A percentile compares a stretch with the other conserved stretches of the same genome.
These are phyloP conservation scores for Pristiophorus japonicus DNA, from an alignment of 2,113 vertebrate species.

Conservation along the genomic window DNA sequence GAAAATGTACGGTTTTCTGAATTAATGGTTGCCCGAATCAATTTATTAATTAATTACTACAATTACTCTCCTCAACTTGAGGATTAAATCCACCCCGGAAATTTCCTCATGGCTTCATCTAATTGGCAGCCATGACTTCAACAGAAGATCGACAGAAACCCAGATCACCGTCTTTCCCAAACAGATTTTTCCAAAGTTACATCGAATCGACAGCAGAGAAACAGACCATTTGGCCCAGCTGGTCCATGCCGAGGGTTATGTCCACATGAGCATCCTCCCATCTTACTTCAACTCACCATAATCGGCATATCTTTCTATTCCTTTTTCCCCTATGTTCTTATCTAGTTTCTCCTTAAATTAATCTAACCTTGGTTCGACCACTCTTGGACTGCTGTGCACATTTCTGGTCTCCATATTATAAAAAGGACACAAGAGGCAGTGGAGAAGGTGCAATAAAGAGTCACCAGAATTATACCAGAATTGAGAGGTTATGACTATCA, in stretches of 20 bases:
- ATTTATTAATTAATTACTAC: slow-evolving; percentile 1
- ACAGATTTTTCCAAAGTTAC: background rate
- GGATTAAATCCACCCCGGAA: background rate
- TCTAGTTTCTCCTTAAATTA: no score
- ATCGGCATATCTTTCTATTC: background rate
- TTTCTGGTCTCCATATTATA: no score
- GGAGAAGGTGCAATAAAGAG: no score
- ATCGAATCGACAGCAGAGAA: background rate
- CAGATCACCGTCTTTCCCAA: background rate
- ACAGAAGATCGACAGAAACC: background rate
- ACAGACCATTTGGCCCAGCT: no score
- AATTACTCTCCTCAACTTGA: background rate
- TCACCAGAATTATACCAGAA: no score
- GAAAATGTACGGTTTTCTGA: background rate
- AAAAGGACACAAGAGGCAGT: no score
- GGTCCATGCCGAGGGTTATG: background rate
- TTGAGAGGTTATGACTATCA: no score
- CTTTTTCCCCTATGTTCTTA: no score
- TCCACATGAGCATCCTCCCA: no score
- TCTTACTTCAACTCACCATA: background rate
- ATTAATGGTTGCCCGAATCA: background rate
- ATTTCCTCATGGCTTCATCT: background rate
- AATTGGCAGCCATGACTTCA: background rate
- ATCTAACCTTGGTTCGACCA: no score
- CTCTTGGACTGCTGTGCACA: no score